Evolutionary conservation across 2,888 invertebrate genomes (phyloP).

Genomic region (Drosophila meridionalis): DNA sequence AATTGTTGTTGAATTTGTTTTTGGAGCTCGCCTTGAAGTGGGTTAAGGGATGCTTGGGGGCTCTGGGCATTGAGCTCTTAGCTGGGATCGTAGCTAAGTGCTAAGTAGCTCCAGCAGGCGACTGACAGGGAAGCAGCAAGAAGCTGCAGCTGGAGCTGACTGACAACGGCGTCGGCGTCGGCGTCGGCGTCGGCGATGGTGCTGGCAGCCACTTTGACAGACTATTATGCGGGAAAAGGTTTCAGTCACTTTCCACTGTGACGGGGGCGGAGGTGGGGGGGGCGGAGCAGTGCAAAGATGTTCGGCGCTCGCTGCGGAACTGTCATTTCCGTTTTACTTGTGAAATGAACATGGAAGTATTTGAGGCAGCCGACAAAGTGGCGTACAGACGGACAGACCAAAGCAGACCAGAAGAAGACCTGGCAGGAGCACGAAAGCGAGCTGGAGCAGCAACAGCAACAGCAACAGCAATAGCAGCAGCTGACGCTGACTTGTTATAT

Average conservation of each 20-base stretch:
- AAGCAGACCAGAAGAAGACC: constrained; percentile 20
- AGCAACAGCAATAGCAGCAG: constrained; percentile 44
- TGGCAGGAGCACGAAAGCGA: constrained; percentile 27
- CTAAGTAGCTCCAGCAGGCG: constrained; percentile 42
- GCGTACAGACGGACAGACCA: constrained; percentile 58
- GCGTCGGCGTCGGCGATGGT: constrained; percentile 24
- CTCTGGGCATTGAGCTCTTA: neutral
- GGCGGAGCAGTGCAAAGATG: constrained; percentile 56
- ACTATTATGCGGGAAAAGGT: constrained; percentile 83
- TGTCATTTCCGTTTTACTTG: constrained; percentile 84
- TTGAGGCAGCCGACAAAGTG: constrained; percentile 78
- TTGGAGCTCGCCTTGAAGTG: constrained; percentile 22
- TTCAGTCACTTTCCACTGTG: constrained; percentile 81
- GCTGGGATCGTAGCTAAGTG: constrained; percentile 52
- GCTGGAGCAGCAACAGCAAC: constrained; percentile 50
- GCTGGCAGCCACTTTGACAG: constrained; percentile 76
- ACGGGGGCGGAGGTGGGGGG: no score
- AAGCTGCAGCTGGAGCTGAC: constrained; percentile 39
- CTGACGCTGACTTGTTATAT: constrained; percentile 79
- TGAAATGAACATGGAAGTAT: constrained; percentile 80
- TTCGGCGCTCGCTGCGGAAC: constrained; percentile 78
- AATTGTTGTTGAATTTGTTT: constrained; percentile 17
- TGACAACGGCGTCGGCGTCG: constrained; percentile 33
- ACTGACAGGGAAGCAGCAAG: constrained; percentile 20
- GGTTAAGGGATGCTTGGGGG: constrained; percentile 27